phyloP scores from a whole-genome alignment of 2,888 invertebrate genomes.

The Rhamnusium bicolor region DNA sequence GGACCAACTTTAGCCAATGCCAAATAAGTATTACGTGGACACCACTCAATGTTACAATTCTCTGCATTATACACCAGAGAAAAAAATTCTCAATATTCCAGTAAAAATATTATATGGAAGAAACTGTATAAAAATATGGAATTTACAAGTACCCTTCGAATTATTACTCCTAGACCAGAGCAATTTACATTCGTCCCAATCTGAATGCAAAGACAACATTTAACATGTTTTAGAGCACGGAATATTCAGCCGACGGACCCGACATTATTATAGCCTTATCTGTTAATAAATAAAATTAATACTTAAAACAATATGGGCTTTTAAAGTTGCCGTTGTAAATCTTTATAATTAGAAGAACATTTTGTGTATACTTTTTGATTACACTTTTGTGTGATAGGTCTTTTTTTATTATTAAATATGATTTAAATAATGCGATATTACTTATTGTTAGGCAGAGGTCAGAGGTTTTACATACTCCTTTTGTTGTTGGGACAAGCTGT shows the following conservation, averaged over 20 bases:
- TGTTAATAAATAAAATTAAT: constrained; percentile 46
- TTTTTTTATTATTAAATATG: constrained; percentile 21
- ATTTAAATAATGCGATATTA: constrained; percentile 22
- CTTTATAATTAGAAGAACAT: constrained; percentile 41
- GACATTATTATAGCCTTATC: constrained; percentile 49
- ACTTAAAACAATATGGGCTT: constrained; percentile 49
- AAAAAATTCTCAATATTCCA: too few species aligned
- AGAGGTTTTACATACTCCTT: constrained; percentile 1
- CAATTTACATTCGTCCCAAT: constrained; percentile 42
- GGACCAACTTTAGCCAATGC: too few species aligned
- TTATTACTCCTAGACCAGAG: constrained; percentile 15
- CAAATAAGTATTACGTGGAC: too few species aligned
- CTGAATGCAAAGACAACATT: constrained; percentile 51
- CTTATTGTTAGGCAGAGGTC: constrained; percentile 14
- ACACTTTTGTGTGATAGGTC: not conserved
- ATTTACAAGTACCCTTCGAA: not conserved
- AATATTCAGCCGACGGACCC: constrained; percentile 45
- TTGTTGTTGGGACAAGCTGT: not conserved
- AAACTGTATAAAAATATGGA: not conserved
- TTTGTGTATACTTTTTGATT: not conserved
- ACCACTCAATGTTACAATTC: too few species aligned
- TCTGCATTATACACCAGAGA: too few species aligned
- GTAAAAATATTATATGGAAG: too few species aligned
- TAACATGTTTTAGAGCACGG: constrained; percentile 44
- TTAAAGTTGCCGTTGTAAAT: constrained; percentile 43